Evolutionary conservation across 2,113 vertebrate genomes (phyloP), one percentile per base, ranked within the genome.

Genomic region (Blennius ocellaris): DNA sequence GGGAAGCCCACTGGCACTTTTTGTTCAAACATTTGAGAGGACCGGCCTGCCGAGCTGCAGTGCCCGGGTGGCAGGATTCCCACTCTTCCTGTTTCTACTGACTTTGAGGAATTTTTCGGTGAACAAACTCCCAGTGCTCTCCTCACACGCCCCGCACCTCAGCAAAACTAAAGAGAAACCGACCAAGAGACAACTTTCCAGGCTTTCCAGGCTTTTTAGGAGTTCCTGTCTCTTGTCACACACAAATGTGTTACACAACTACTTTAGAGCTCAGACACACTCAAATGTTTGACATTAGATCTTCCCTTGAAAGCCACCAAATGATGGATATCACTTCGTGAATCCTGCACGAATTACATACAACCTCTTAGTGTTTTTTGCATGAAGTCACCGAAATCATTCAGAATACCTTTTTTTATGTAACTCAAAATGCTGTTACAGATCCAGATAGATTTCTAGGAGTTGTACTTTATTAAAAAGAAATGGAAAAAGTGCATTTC

Each of bases 81-180:
- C 64, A 58, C 79, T 83, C 90, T 91, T 94, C 90, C 88, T 80
- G 83, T 93, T 93, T 93, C 88, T 93, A 89, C 90, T 93, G 90
- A 94, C 91, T 91, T 92, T 93, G 86, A 93, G 91, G 93, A 94
- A 93, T 92, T 91, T 89, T 87, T 74, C 59, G n/a, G 85, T 80
- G 83, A 91, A 74, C 85, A 61, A 88, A 91, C 89, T 91, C 90
- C 91, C 92, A 83, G 65, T 14, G 89, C 90, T 89, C 85, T 77
- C 17, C 77, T 78, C 61, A 37, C 86, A 79, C 12, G 60, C 79
- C 87, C 65, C 53, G 14, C 85, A 80, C 80, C 90, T 93, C 92
- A 93, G 92, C 92, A 93, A 83, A 93, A 91, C 73, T 60, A 77
- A 57, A 83, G 60, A 77, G 73, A 30, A 30, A 30, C 21, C 21